Evolutionary conservation across 2,113 vertebrate species (phyloP).

Genomic region (Toxostoma redivivum): DNA sequence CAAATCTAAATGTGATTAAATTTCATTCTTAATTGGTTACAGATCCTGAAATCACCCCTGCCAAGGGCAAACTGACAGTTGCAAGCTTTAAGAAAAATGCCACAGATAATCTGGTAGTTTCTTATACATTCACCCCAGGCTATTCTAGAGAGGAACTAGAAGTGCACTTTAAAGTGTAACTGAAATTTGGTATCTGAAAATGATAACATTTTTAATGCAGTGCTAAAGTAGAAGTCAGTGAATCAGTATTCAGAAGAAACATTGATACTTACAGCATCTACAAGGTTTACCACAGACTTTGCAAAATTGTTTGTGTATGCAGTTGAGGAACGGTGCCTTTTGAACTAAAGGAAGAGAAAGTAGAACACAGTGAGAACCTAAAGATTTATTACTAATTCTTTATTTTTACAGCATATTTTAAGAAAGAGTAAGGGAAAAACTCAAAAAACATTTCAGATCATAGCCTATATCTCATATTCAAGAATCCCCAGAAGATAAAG

Average conservation of each 20-base stretch:
- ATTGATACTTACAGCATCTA: conserved; percentile 90
- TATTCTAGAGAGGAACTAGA: neutral
- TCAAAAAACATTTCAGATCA: neutral
- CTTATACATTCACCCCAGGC: neutral
- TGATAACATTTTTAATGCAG: neutral
- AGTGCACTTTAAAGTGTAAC: neutral
- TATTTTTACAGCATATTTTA: conserved; percentile 5
- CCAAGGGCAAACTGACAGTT: neutral
- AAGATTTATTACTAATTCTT: neutral
- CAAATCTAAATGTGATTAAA: neutral
- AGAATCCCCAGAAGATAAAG: neutral
- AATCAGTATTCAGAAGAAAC: neutral
- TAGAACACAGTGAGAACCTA: conserved; percentile 1
- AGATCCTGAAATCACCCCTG: neutral
- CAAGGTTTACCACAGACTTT: conserved; percentile 95
- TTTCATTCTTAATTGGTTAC: neutral
- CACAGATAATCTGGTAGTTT: neutral
- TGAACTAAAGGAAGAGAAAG: conserved; percentile 77
- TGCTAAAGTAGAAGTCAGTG: neutral
- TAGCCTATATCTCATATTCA: neutral
- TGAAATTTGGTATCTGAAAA: neutral
- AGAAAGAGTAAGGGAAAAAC: neutral
- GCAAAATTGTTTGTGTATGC: conserved; percentile 88
- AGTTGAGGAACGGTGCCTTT: conserved; percentile 79
- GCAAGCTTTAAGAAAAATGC: neutral